phyloP scores from a whole-genome alignment of 1,140 invertebrate genomes.

The Mactra quadrangularis region DNA sequence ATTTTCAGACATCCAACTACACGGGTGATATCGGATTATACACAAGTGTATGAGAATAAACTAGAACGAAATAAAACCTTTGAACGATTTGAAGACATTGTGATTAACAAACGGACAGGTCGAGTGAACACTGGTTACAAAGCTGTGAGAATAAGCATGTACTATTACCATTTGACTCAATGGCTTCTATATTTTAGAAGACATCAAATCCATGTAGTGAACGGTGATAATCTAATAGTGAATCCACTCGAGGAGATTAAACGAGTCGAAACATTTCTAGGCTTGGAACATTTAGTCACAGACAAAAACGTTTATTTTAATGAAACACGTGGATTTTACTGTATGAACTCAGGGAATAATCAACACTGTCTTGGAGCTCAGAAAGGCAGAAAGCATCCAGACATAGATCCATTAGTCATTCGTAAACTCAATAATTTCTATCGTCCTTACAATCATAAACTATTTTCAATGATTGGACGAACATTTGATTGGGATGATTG shows the following conservation, averaged over 20 bases:
- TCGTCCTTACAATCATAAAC: conserved; percentile 90
- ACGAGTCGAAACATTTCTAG: conserved; percentile 80
- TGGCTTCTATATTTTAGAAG: conserved; percentile 80
- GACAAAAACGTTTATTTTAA: conserved; percentile 82
- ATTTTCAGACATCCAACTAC: conserved; percentile 96
- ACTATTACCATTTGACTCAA: conserved; percentile 80
- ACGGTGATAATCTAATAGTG: conserved; percentile 79
- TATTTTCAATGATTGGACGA: conserved; percentile 78
- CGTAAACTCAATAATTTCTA: conserved; percentile 93
- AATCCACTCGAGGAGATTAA: conserved; percentile 78
- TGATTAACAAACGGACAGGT: conserved; percentile 74
- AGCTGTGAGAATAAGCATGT: conserved; percentile 80
- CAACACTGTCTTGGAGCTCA: conserved; percentile 92
- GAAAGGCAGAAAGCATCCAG: conserved; percentile 95
- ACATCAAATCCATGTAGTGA: conserved; percentile 81
- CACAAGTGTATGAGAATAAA: conserved; percentile 86
- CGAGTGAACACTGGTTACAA: conserved; percentile 77
- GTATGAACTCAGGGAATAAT: conserved; percentile 78
- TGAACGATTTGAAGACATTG: conserved; percentile 78
- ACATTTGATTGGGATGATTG: conserved; percentile 77
- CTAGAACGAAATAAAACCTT: conserved; percentile 75
- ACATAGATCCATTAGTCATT: conserved; percentile 89
- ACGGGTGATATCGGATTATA: conserved; percentile 96
- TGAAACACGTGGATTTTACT: conserved; percentile 84
- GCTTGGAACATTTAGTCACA: conserved; percentile 74